Conservation (phyloP, 2,113 vertebrate genomes). For the Lophotis ruficrista region DNA sequence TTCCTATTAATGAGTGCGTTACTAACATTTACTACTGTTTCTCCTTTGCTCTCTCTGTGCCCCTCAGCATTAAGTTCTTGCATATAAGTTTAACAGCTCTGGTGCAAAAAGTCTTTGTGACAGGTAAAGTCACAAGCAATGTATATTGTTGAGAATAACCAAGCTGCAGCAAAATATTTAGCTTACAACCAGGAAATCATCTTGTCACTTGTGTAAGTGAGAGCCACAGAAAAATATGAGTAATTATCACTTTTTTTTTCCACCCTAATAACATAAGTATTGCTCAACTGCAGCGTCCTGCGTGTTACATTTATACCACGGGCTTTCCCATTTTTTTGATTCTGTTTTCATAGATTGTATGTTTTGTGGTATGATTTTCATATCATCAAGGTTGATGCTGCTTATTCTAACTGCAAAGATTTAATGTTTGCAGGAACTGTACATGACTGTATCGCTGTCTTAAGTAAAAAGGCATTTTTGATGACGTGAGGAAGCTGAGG, state of each 20-base stretch:
- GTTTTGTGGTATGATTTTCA: constrained; percentile 43
- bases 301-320: constrained; percentile 8
- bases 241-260: neutral
- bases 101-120: constrained; percentile 13
- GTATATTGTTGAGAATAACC: constrained; percentile 21
- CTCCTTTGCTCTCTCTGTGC: constrained; percentile 9
- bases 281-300: constrained; percentile 12
- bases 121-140: constrained; percentile 22
- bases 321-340: constrained; percentile 23
- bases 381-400: constrained; percentile 26
- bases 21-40: constrained; percentile 31
- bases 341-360: constrained; percentile 36
- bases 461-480: constrained; percentile 36
- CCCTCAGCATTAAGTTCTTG: constrained; percentile 36
- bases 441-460: neutral
- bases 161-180: constrained; percentile 60
- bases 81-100: constrained; percentile 38
- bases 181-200: constrained; percentile 27
- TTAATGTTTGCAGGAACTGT: constrained; percentile 51
- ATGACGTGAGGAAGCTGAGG: constrained; percentile 1
- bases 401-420: constrained; percentile 26
- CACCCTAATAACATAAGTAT: neutral
- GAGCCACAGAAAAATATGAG: neutral
- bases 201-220: neutral
- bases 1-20: constrained; percentile 46